A percentile compares a stretch with the other conserved stretches of the same genome.
Conservation (phyloP, 2,888 invertebrate genomes). For the Zaprionus obscuricornis region DNA sequence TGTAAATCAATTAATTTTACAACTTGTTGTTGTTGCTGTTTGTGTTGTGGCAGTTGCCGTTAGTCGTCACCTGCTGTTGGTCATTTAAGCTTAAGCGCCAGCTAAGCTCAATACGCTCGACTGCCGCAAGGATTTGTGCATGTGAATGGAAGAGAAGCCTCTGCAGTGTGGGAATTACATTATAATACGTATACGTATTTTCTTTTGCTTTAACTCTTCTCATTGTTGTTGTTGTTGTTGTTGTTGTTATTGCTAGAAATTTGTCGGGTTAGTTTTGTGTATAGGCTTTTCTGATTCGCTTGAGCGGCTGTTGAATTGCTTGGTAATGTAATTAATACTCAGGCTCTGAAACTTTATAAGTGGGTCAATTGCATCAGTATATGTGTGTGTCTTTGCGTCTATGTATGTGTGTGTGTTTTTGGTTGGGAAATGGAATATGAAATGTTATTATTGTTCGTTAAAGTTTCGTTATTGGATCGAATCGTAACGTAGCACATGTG, state of each 20-base stretch:
- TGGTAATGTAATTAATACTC: conserved; percentile 70
- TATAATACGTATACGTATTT: conserved; percentile 1
- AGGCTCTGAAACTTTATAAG: conserved; percentile 48
- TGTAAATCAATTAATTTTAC: conserved; percentile 78
- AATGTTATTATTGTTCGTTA: conserved; percentile 55
- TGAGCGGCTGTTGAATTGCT: conserved; percentile 67
- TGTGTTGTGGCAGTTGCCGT: conserved; percentile 1
- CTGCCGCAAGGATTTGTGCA: conserved; percentile 44
- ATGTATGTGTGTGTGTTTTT: not conserved
- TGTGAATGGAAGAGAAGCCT: conserved; percentile 53
- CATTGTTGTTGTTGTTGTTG: conserved; percentile 25
- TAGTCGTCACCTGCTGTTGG: conserved; percentile 61
- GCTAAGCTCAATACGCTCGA: conserved; percentile 62
- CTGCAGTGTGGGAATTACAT: conserved; percentile 60
- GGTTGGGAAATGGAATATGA: conserved; percentile 46
- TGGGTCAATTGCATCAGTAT: conserved; percentile 52
- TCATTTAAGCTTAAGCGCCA: conserved; percentile 69
- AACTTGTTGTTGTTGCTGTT: conserved; percentile 44
- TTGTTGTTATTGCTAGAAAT: conserved; percentile 52
- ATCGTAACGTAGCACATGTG: not conserved
- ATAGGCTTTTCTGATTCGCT: conserved; percentile 65
- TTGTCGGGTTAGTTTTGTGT: conserved; percentile 58
- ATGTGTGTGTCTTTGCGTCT: not conserved
- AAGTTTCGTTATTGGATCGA: conserved; percentile 31
- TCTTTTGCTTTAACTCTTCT: conserved; percentile 19